Percentiles rank a stretch among this genome's conserved stretches.
These are phyloP conservation scores for Orientallactaga sibirica DNA, from an alignment of 2,797 vertebrate genomes.

Conservation along the genomic window DNA sequence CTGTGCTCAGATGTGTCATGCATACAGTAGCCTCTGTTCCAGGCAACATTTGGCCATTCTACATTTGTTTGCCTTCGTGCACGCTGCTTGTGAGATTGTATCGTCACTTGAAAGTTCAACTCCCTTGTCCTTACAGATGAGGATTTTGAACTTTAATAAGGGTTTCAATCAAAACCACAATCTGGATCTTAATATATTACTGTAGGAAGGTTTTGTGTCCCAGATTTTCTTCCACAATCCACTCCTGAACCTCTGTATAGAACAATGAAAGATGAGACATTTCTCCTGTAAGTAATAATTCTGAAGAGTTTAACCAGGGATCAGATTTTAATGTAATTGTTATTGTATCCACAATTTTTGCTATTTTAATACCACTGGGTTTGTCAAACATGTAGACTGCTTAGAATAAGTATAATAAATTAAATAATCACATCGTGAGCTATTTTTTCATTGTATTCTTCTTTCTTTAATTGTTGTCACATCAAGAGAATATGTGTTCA, in stretches of 20 bases:
- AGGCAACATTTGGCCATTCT: background rate
- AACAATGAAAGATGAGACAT: background rate
- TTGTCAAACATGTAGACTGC: background rate
- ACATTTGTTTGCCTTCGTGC: background rate
- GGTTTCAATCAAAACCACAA: background rate
- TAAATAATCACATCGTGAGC: background rate
- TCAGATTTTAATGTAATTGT: background rate
- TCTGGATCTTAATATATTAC: background rate
- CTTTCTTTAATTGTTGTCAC: background rate
- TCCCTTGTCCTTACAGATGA: background rate
- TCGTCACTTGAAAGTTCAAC: background rate
- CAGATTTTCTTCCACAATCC: background rate
- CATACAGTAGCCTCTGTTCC: background rate
- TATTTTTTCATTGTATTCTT: background rate
- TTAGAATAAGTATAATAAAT: background rate
- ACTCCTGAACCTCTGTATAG: background rate
- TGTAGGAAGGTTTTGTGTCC: background rate
- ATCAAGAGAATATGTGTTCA: background rate
- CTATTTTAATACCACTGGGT: background rate
- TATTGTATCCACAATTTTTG: background rate
- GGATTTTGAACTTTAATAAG: background rate
- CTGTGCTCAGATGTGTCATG: background rate
- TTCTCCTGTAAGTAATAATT: background rate
- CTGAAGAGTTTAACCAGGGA: background rate
- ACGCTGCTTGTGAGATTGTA: background rate